Evolutionary conservation across 2,888 invertebrate genomes (phyloP), one percentile per base, ranked within the genome.

Genomic region (Phyllotreta cruciferae): DNA sequence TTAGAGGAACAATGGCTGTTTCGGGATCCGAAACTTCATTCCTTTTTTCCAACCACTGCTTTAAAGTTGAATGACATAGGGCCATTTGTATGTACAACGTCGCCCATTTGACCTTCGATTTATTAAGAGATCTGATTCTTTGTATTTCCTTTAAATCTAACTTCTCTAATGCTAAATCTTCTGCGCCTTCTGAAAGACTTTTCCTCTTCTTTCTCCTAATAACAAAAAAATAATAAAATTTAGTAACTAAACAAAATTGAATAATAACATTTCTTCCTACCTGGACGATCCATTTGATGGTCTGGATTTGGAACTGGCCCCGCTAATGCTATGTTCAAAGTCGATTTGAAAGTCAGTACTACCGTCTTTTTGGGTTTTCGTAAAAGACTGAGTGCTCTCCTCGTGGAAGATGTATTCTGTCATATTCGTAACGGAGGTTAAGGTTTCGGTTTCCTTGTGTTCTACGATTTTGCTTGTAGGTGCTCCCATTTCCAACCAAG

Each of bases 11-110:
- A 35, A 78, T 50, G 11, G 77, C 77, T 24, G 66, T 62, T 34
- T 71, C 70, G 8, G 71, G 58, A n/a, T 64, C 47, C 55, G 75
- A 72, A 5, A 71, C 39, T 41, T 68, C 66, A 72, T 89, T 90
- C 50, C 92, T 82, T 34, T 85, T 84, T 58, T 88, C 86, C 36
- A 93, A 75, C 93, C 93, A 93, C 56, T 90, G 86, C 64, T 89
- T 86, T 50, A 94, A 80, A 0, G 92, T 93, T 69, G 86, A 85
- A 72, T 90, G 87, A 76, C 93, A 93, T 55, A 89, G 84, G 41
- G 91, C 87, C 93, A 94, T 93, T 81, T 93, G 93, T 63, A 94
- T 93, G 75, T 89, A 92, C 36, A 94, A 78, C 1, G 89, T 89
- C 0, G 89, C 88, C 85, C 87, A 88, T 74, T 87, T 86, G 38